Conservation (phyloP, 2,797 vertebrate species). For the Apodemus agrarius region DNA sequence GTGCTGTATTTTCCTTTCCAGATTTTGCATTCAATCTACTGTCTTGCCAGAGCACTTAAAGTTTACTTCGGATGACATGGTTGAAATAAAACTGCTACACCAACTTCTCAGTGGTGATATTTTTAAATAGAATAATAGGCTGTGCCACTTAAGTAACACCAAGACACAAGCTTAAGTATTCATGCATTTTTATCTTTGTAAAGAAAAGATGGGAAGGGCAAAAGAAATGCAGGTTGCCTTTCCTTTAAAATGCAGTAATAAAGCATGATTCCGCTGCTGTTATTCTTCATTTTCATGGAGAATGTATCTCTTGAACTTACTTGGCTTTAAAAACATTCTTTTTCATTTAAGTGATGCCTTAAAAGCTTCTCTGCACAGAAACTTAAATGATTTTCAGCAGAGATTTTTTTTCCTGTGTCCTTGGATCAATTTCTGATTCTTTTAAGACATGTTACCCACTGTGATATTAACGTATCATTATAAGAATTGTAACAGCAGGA, state of each 20-base stretch:
- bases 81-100: constrained; percentile 63
- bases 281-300: constrained; percentile 77
- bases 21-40: constrained; percentile 30
- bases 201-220: constrained; percentile 52
- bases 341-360: constrained; percentile 73
- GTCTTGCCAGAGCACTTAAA: constrained; percentile 61
- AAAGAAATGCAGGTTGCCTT: constrained; percentile 51
- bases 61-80: constrained; percentile 62
- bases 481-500: constrained; percentile 67
- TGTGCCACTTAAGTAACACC: constrained; percentile 57
- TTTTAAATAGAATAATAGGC: constrained; percentile 68
- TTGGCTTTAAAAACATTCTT: constrained; percentile 70
- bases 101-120: constrained; percentile 33
- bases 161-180: constrained; percentile 56
- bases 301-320: constrained; percentile 69
- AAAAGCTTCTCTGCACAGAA: constrained; percentile 72
- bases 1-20: constrained; percentile 50
- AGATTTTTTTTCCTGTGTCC: constrained; percentile 67
- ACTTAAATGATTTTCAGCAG: constrained; percentile 75
- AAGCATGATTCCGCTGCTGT: constrained; percentile 65
- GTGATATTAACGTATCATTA: constrained; percentile 77
- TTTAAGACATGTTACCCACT: constrained; percentile 73
- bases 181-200: constrained; percentile 68
- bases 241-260: constrained; percentile 52
- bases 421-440: constrained; percentile 78